Evolutionary conservation across 2,113 vertebrate genomes (phyloP), one percentile per base, ranked within the genome.

Genomic region (Notothenia coriiceps): DNA sequence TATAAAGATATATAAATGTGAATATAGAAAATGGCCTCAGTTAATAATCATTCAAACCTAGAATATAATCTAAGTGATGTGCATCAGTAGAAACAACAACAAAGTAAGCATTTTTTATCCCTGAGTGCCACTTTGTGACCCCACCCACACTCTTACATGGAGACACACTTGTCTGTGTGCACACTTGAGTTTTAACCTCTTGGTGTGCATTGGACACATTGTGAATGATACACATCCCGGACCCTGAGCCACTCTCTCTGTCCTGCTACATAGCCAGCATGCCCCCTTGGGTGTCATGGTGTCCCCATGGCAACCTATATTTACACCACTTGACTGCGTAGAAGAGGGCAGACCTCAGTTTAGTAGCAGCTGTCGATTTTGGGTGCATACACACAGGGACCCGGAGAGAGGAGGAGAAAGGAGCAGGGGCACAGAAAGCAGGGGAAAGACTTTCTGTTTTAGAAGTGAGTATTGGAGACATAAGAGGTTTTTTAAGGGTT

Each of bases 271-370:
- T 56, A 55, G 70, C 74, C 70, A 77, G 80, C 88, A 89, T 94
- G 83, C 87, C 87, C 35, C 71, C 68, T 79, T 43, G 62, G 82
- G 74, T 90, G 86, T 88, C 90, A 91, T 83, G 86, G 91, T 60
- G 85, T 89, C 91, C 87, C 91, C 92, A 84, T 93, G 90, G 91
- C 77, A 93, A 95, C 94, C 80, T 94, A 90, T 93, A 93, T 94
- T 94, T 95, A 94, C 87, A 87, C 85, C 77, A 69, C 64, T 82
- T 87, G 78, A 88, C 71, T 85, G 52, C 52, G 0, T 0, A 14
- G 78, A 77, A 44, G 75, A 84, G 82, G 47, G 70, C 46, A 79
- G 74, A 62, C 70, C 66, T 91, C 76, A 54, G 82, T 84, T 87
- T 83, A 68, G 84, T 47, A 90, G 83, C 88, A 89, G 92, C 91